Base-by-base conservation (phyloP, 2,888 invertebrate genomes). In the Caenorhabditis angaria region DNA sequence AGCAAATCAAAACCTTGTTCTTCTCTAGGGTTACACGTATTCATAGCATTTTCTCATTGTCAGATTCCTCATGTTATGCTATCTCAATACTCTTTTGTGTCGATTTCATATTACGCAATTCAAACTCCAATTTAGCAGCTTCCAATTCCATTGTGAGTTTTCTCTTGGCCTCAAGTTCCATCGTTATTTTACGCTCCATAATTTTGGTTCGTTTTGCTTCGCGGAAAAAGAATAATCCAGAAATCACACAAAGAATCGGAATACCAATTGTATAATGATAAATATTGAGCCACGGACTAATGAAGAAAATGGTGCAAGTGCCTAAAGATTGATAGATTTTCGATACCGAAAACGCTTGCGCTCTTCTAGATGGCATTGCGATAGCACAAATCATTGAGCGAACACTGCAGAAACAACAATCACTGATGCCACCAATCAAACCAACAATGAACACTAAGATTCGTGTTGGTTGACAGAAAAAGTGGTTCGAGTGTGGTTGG, bases 291-390 rank as follows among this genome's bases (percentile, higher is more conserved):
- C 63, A 58, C 0, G 78, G 74, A 28, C 66, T 66, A 2, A 67
- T 22, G 41, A 78, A 76, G 71, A 78, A 72, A 4, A 74, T 51
- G 10, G 59, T 48, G 57, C 70, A 59, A 56, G 62, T 48, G 57
- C 69, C 67, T 14, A 61, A 12, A 51, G 32, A 24, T 20, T 69
- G 80, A 48, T 76, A 80, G 59, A 80, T 70, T 63, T 80, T 80
- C 22, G 80, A 76, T n/a, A 80, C 71, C 25, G 74, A 76, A 47
- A 77, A 80, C 0, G 77, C 70, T 59, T 78, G 76, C 14, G 79
- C 71, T 55, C 78, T 58, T 58, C 69, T 24, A 12, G 66, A 48
- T 1, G 81, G 81, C 57, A 81, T 57, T 0, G 70, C 77, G 0
- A 78, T 56, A 2, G 81, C 75, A 58, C 77, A 78, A 28, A 78